These are phyloP conservation scores for Tachyglossus aculeatus DNA, from an alignment of 2,797 vertebrate species.

Conservation along the genomic window DNA sequence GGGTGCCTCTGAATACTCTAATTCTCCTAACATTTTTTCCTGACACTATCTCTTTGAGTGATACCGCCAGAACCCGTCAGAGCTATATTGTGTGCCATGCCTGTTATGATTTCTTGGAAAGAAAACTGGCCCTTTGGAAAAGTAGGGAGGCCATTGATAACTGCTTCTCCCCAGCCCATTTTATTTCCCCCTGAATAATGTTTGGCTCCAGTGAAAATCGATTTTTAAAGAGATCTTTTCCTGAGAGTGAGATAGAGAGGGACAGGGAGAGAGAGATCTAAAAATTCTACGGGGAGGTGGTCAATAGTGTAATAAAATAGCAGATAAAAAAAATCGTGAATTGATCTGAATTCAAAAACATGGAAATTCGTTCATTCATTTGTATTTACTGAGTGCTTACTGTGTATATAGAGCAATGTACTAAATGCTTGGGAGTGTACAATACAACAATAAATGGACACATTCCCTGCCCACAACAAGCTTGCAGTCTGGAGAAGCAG, in stretches of 20 bases:
- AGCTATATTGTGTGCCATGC: not conserved
- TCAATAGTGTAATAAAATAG: too few species aligned
- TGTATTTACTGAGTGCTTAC: too few species aligned
- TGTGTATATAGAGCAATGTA: too few species aligned
- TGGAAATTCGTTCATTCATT: too few species aligned
- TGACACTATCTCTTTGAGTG: not conserved
- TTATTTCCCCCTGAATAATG: not conserved
- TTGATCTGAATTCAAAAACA: too few species aligned
- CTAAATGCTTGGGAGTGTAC: too few species aligned
- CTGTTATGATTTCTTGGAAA: not conserved
- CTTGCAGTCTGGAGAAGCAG: too few species aligned
- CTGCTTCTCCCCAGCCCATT: not conserved
- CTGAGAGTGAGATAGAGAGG: not conserved
- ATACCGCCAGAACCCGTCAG: not conserved
- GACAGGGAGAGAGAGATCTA: too few species aligned
- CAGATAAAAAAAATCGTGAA: too few species aligned
- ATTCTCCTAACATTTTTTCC: not conserved
- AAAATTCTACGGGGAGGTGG: too few species aligned
- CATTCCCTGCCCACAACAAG: too few species aligned
- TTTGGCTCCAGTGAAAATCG: not conserved
- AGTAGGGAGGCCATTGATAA: not conserved
- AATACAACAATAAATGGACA: too few species aligned
- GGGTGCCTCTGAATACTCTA: not conserved
- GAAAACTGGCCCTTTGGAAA: rapidly evolving
- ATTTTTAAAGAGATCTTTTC: not conserved